Base-by-base conservation (phyloP, 2,888 invertebrate species). In the Drosophila fungiperda region DNA sequence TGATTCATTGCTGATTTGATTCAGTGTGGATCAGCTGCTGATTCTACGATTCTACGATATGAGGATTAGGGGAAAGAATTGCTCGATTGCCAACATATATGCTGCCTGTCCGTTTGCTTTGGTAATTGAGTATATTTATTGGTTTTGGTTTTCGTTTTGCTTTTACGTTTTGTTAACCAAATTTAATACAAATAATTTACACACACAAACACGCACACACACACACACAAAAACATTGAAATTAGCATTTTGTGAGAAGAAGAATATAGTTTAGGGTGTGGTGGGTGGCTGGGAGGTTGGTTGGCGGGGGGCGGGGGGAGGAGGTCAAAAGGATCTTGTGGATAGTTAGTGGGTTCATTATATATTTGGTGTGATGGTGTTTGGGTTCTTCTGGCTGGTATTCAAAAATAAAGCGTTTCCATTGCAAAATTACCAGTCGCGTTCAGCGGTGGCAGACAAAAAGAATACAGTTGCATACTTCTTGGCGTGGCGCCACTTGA, bases 81-180 rank as follows among this genome's bases (percentile, higher is more conserved):
- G 93, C 93, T 93, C 93, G 93, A 93, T 93, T 93, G 93, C 93
- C 93, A 93, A 93, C 93, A 93, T 93, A 93, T 93, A 93, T 93
- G 93, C 93, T 93, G 93, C 92, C 93, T 93, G 93, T 93, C 92
- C 92, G 90, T 90, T 89, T 83, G 65, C 86, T 89, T 90, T 87
- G 54, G 62, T 73, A 76, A 53, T 79, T 76, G 36, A 63, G 60
- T 62, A 63, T 64, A 36, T 67, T 54, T 62, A 57, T 61, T 38
- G 26, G n/a, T 57, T 48, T 33, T 71, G 11, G 11, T 42, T 55
- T 42, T 40, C 36, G 45, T 58, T 63, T 61, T 61, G 61, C 36
- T 49, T 66, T 67, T 58, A 42, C 55, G 65, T 62, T 73, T 69
- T 71, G 63, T 74, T 82, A 82, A 89, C 91, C 92, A 92, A 92